Evolutionary conservation across 2,888 invertebrate genomes (phyloP).

Genomic region (Drosophila demipolita): DNA sequence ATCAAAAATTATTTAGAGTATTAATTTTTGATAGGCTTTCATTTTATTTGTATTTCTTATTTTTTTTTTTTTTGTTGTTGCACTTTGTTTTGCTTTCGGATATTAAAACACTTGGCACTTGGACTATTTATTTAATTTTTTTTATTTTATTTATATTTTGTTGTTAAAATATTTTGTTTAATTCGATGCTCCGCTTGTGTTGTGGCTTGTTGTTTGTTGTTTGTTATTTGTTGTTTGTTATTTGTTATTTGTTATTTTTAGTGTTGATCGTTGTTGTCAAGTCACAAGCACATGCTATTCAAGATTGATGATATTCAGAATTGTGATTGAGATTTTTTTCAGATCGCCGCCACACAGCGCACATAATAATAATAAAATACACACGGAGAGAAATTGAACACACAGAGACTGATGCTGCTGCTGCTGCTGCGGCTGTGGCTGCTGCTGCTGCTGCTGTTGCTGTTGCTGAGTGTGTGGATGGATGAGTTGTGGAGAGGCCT

Average conservation of each 20-base stretch:
- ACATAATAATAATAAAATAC: constrained; percentile 47
- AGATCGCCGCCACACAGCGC: constrained; percentile 46
- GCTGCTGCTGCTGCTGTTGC: constrained; percentile 4
- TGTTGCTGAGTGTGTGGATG: constrained; percentile 5
- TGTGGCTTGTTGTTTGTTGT: constrained; percentile 10
- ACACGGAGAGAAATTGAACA: constrained; percentile 41
- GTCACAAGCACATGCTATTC: constrained; percentile 27
- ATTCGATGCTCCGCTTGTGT: constrained; percentile 22
- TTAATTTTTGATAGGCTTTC: constrained; percentile 8
- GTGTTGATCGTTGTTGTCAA: constrained; percentile 27
- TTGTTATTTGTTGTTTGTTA: constrained; percentile 7
- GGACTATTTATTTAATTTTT: constrained; percentile 16
- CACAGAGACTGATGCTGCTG: constrained; percentile 32
- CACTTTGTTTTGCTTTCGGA: constrained; percentile 23
- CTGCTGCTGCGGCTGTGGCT: constrained; percentile 15
- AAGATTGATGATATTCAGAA: constrained; percentile 31
- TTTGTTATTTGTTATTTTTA: constrained; percentile 16
- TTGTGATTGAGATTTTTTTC: constrained; percentile 55
- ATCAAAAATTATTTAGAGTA: constrained; percentile 15
- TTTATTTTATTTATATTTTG: not conserved
- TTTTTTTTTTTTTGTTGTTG: constrained; percentile 21
- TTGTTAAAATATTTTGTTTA: constrained; percentile 19
- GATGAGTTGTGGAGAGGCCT: constrained; percentile 49
- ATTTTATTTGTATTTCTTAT: not conserved
- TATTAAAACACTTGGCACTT: constrained; percentile 53